Base-by-base conservation (phyloP, 2,888 invertebrate genomes). In the Hipparchia sbordonii region DNA sequence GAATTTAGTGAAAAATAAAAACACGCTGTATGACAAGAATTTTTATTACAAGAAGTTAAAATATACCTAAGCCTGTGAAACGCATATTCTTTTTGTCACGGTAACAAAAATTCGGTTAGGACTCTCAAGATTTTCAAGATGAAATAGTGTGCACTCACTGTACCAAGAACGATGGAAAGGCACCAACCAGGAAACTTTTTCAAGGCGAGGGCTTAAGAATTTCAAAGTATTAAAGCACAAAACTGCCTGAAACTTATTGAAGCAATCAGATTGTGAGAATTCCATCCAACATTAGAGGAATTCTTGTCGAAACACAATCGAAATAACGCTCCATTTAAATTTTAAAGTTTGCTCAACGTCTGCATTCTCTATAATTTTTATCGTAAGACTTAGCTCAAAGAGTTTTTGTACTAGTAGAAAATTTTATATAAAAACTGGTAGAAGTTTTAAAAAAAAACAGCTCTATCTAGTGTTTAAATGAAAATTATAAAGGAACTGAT, bases 231-330 rank as follows among this genome's bases (percentile, higher is more conserved):
- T 88, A 89, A 87, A 89, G 88, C 86, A 87, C 88, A 85, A 86
- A 90, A 90, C 87, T 89, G 89, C 85, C 87, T 86, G 85, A 87
- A 91, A 91, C 89, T 92, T 92, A 92, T 92, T 88, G 91, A 87
- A 91, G 89, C 89, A 90, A 89, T 90, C 88, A 89, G 90, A 92
- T 91, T 89, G 89, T 87, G 84, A 86, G 85, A 85, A 91, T 91
- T 90, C 90, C 91, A 87, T 87, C 89, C 84, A 89, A 90, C 88
- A 91, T 92, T 90, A 89, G 87, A 87, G 82, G 82, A 89, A 91
- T 92, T 90, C 90, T 89, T 90, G 84, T 84, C 82, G 82, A 85
- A 87, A 89, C 89, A 88, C 88, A 90, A 91, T 91, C 89, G 89
- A 86, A 91, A 92, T 91, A 91, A 87, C 87, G 85, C 85, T 83